A percentile compares a stretch with the other conserved stretches of the same genome.
Evolutionary conservation across 2,888 invertebrate species (phyloP).

Genomic region (Ophion costatus): DNA sequence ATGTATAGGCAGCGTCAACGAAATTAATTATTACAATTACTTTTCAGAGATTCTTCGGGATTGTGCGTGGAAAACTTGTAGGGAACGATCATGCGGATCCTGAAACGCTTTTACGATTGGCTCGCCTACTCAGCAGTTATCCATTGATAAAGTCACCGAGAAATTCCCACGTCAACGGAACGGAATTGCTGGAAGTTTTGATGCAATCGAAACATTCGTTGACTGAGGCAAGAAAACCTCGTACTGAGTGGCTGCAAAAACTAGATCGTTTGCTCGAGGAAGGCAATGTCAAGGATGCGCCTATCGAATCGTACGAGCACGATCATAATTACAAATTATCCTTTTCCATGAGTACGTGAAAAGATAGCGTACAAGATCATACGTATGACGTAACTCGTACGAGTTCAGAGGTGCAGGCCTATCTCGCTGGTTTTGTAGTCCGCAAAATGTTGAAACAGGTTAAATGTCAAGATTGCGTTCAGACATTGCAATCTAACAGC

Average conservation of each 20-base stretch:
- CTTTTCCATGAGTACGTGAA: slow-evolving; percentile 2
- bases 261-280: slow-evolving; percentile 3
- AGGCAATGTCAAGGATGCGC: background rate
- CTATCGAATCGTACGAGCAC: background rate
- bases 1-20: too few species aligned
- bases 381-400: too few species aligned
- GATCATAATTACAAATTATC: slow-evolving; percentile 16
- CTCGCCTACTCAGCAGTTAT: background rate
- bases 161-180: background rate
- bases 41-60: slow-evolving; percentile 15
- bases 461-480: slow-evolving; percentile 10
- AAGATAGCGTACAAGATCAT: background rate
- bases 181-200: too few species aligned
- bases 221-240: slow-evolving; percentile 4
- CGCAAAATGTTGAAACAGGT: background rate
- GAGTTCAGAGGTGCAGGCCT: too few species aligned
- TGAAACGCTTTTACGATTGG: background rate
- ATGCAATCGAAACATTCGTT: background rate
- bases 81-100: slow-evolving; percentile 4
- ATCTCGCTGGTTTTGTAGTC: too few species aligned
- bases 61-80: background rate
- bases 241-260: slow-evolving; percentile 19
- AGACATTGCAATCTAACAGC: too few species aligned
- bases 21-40: background rate
- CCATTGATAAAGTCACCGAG: background rate